These are phyloP conservation scores for Phoxinus dragarum DNA, from an alignment of 2,797 vertebrate genomes.

Conservation along the genomic window DNA sequence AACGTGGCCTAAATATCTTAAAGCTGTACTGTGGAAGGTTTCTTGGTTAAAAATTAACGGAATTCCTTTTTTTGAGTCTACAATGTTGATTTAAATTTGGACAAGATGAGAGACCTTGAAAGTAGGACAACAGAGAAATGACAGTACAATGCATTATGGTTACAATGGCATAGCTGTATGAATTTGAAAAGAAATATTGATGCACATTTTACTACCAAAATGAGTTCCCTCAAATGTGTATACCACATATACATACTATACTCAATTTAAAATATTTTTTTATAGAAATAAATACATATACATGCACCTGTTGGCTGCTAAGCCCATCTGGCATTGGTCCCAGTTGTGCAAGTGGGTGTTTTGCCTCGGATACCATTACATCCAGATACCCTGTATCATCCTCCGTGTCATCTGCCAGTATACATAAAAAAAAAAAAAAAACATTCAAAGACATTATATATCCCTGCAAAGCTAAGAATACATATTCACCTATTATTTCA, in stretches of 20 bases:
- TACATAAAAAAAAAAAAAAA: neutral
- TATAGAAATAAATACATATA: slow-evolving; percentile 44
- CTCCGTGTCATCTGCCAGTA: slow-evolving; percentile 74
- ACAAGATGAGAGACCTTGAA: neutral
- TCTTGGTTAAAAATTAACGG: too few relatives aligned
- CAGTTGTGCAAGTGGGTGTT: slow-evolving; percentile 88
- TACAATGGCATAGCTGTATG: neutral
- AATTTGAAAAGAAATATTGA: neutral
- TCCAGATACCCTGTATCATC: slow-evolving; percentile 83
- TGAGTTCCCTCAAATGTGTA: neutral
- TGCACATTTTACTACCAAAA: neutral
- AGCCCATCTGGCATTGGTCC: slow-evolving; percentile 93
- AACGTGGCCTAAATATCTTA: neutral
- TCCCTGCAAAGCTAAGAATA: slow-evolving; percentile 12
- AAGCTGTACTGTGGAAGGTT: neutral
- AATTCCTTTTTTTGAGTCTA: neutral
- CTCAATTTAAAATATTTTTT: slow-evolving; percentile 19
- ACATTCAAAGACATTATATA: slow-evolving; percentile 6
- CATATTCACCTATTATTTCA: slow-evolving; percentile 14
- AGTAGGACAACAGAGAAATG: neutral
- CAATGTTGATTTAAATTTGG: neutral
- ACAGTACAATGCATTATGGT: neutral
- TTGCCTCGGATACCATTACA: slow-evolving; percentile 84
- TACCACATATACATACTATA: neutral
- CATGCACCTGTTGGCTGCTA: slow-evolving; percentile 87